Evolutionary conservation across 2,113 vertebrate species (phyloP), one percentile per base, ranked within the genome.

Genomic region (Clarias batrachus): DNA sequence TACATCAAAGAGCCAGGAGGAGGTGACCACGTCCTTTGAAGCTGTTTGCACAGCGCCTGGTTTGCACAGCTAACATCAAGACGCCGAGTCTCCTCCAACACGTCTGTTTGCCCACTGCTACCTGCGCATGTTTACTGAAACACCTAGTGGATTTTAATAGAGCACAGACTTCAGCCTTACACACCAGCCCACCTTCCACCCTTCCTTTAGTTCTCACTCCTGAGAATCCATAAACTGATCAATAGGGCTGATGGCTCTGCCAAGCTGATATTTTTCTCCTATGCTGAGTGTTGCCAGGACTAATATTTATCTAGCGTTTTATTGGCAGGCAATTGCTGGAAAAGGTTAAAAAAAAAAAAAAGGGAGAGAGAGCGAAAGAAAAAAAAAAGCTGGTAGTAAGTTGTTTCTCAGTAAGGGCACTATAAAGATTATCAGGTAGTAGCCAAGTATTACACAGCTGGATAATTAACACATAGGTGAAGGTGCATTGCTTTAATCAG

Each of bases 121-220:
- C 93, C 95, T 95, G 95, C 92, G 90, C 92, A 90, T 96, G 95
- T 97, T 97, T 97, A 94, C 94, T 70, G 89, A 96, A 96, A 96
- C 95, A 96, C 95, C 94, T 94, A 91, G 93, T 93, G 93, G 88
- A 93, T 93, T 93, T 93, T 93, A 93, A 93, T 91, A 89, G 94
- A 93, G 95, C 94, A 93, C 94, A 88, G 91, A 73, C 94, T 84
- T 90, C 86, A 65, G 80, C 48, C 63, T 84, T 52, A 71, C 70
- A 83, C 82, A 23, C 65, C 86, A 77, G 62, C 73, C 48, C 8
- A 57, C 57, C 78, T 60, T 80, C 88, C 59, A 73, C 85, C 70
- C 41, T 74, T 85, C 66, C 88, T 77, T 92, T 87, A 86, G 85
- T 87, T 86, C 60, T 74, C 90, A 62, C 95, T 91, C 93, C 94